Conservation (phyloP, 2,113 vertebrate species). For the Passer montanus region DNA sequence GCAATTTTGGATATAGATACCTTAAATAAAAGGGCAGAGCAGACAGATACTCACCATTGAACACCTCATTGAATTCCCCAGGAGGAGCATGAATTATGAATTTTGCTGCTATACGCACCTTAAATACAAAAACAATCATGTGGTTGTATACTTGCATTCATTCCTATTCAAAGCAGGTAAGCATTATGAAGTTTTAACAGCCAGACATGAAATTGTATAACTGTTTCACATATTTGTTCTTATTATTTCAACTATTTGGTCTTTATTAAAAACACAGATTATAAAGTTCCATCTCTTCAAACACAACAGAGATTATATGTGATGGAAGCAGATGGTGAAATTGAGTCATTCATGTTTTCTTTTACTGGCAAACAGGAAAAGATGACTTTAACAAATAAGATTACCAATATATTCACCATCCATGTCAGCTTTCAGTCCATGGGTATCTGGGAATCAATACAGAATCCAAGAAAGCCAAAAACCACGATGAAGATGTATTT, state of each 20-base stretch:
- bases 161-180: background rate
- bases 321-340: background rate
- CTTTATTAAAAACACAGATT: background rate
- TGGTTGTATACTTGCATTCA: background rate
- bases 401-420: background rate
- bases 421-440: background rate
- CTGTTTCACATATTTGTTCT: background rate
- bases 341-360: background rate
- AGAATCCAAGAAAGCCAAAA: background rate
- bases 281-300: background rate
- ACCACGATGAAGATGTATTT: background rate
- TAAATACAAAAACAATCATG: constrained; percentile 61
- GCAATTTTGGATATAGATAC: background rate
- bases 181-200: background rate
- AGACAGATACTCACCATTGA: constrained; percentile 86
- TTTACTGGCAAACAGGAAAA: background rate
- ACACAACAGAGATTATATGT: background rate
- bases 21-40: background rate
- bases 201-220: background rate
- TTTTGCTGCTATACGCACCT: constrained; percentile 95
- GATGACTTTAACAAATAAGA: background rate
- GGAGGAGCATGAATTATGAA: constrained; percentile 95
- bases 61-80: constrained; percentile 97
- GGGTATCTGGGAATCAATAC: background rate
- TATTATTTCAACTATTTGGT: background rate